Evolutionary conservation across 2,113 vertebrate genomes (phyloP), one percentile per base, ranked within the genome.

Genomic region (Ptilorrhoa leucosticta): DNA sequence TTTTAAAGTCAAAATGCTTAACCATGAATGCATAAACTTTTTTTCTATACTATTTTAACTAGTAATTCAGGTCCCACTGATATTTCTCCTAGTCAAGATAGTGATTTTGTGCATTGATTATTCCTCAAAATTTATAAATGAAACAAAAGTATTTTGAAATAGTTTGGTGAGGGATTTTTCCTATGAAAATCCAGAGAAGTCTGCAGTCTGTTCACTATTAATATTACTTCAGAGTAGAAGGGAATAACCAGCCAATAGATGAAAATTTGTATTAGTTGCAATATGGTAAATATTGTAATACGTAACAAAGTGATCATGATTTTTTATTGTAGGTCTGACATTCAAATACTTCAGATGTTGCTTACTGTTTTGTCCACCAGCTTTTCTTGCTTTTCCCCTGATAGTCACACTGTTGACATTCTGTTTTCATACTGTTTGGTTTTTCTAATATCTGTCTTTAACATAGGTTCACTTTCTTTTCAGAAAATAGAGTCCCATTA

Each of bases 231-330:
- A 45, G 14, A 37, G 8, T 23, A 19, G 27, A 26, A 30, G 6
- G 24, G 6, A 91, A 42, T n/a, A 85, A 13, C 1, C 15, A 76
- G 2, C 2, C 7, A 73, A 31, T 7, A 69, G 31, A 64, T 73
- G 18, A 83, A 73, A 77, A 58, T 1, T 42, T 48, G 2, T 5
- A 56, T 56, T 68, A 45, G 22, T 13, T 20, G 9, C 15, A 60
- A 7, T 65, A 60, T 45, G 61, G 57, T 39, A 73, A 42, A 28
- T 58, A 82, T 33, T 63, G 7, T 11, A 22, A 14, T 48, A 35
- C 1, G 0, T 13, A 75, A 47, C 8, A 78, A 14, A 24, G 2
- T 9, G 1, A 18, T 39, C 27, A 22, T 5, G 17, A 11, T 7
- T 54, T 72, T 63, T 84, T 50, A 18, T 10, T 61, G 13, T 23